Percentiles rank a stretch among this genome's conserved stretches.
These are phyloP conservation scores for Drosophila putrida DNA, from an alignment of 2,888 invertebrate species.

Conservation along the genomic window DNA sequence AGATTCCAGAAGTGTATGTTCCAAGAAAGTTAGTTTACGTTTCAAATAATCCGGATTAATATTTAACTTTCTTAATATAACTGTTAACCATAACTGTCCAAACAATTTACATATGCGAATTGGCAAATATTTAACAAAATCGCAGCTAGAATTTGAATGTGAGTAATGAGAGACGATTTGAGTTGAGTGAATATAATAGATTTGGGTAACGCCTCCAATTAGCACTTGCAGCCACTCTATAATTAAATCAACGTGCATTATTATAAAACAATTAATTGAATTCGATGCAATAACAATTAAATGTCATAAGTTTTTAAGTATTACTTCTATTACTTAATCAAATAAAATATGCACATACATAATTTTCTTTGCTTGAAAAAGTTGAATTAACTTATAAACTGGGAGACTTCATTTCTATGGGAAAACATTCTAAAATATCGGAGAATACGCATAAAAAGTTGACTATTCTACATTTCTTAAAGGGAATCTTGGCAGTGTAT, in stretches of 20 bases:
- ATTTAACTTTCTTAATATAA: constrained; percentile 1
- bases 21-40: no score
- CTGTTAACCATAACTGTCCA: neutral
- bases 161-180: constrained; percentile 8
- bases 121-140: constrained; percentile 1
- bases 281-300: neutral
- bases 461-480: neutral
- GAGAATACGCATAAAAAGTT: neutral
- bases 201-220: constrained; percentile 18
- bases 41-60: neutral
- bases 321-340: neutral
- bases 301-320: neutral
- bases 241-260: neutral
- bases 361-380: neutral
- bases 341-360: constrained; percentile 6
- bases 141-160: constrained; percentile 2
- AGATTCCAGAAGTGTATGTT: neutral
- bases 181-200: constrained; percentile 1
- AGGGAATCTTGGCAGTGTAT: constrained; percentile 6
- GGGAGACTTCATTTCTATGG: no score
- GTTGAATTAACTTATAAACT: neutral
- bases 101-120: neutral
- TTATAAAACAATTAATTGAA: constrained; percentile 1
- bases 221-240: neutral
- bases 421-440: neutral